Base-by-base conservation (phyloP, 2,113 vertebrate species). In the Sebastes fasciatus region DNA sequence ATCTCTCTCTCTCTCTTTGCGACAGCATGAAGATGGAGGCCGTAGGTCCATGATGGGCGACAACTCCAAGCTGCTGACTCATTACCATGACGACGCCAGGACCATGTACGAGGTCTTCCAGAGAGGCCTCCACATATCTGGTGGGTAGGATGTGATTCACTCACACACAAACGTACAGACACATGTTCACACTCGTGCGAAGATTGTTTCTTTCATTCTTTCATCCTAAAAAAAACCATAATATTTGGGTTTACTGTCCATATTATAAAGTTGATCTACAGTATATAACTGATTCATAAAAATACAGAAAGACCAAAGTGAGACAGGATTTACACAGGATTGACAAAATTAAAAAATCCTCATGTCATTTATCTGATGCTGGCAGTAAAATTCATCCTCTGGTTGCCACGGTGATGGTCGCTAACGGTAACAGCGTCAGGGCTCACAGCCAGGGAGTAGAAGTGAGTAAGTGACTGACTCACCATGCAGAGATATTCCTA, bases 21-120 rank as follows among this genome's bases (percentile, higher is more conserved):
- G 5, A 23, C 67, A 94, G 97, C 94, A 91, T 54, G 86, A 96
- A 91, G 95, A 84, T 0, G 97, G 98, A 14, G 97, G 96, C 0
- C 96, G 96, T 49, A 91, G 96, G 58, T 98, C 98, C 0, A 97
- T 99, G 94, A 96, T 99, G 0, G 96, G 97, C 1, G 96, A 96
- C 69, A 92, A 93, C 46, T 85, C 96, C 0, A 94, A 97, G 85
- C 93, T 99, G 63, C 95, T 99, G 67, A 96, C 97, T 0, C 96
- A 99, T 89, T 99, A 99, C 90, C 97, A 99, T 0, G 97, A 99
- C 0, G 98, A 99, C 0, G 97, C 97, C 84, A 97, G 94, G 91
- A 99, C 98, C 87, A 97, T 99, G 97, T 99, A 99, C 0, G 97
- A 99, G 90, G 98, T 98, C 77, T 99, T 99, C 86, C 95, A 96